phyloP scores from a whole-genome alignment of 2,888 invertebrate species.

The Orthosia gothica region DNA sequence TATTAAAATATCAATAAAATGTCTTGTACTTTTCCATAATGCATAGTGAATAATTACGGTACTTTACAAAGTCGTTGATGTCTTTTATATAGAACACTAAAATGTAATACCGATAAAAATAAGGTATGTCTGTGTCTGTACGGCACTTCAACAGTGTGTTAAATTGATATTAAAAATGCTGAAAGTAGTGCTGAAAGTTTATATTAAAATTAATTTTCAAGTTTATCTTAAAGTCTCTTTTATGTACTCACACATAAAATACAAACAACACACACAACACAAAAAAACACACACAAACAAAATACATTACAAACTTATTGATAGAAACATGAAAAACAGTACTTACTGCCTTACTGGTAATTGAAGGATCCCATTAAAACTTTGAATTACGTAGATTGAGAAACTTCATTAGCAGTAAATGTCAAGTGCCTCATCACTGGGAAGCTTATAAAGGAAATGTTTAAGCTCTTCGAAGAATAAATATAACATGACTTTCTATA shows the following conservation, averaged over 20 bases:
- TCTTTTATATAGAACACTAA: conserved; percentile 54
- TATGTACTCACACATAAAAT: neutral
- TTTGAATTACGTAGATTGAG: neutral
- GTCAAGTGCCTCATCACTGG: conserved; percentile 7
- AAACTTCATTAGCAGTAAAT: conserved; percentile 56
- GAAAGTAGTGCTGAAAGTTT: neutral
- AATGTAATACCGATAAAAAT: neutral
- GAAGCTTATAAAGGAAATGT: conserved; percentile 17
- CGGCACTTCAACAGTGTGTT: too few species aligned
- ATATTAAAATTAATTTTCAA: neutral
- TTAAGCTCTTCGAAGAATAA: conserved; percentile 4
- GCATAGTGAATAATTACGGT: neutral
- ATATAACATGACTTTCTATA: neutral
- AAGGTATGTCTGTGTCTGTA: too few species aligned
- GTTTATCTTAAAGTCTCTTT: neutral
- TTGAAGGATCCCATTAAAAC: conserved; percentile 36
- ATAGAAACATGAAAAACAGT: neutral
- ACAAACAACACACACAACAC: too few species aligned
- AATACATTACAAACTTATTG: neutral
- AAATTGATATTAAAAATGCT: too few species aligned
- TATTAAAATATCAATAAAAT: conserved; percentile 11
- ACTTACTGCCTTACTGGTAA: neutral
- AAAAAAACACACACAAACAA: too few species aligned
- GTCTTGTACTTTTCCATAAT: too few species aligned
- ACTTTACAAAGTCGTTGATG: conserved; percentile 61